Evolutionary conservation across 2,797 vertebrate species (phyloP), one percentile per base, ranked within the genome.

Genomic region (Florisuga fusca): DNA sequence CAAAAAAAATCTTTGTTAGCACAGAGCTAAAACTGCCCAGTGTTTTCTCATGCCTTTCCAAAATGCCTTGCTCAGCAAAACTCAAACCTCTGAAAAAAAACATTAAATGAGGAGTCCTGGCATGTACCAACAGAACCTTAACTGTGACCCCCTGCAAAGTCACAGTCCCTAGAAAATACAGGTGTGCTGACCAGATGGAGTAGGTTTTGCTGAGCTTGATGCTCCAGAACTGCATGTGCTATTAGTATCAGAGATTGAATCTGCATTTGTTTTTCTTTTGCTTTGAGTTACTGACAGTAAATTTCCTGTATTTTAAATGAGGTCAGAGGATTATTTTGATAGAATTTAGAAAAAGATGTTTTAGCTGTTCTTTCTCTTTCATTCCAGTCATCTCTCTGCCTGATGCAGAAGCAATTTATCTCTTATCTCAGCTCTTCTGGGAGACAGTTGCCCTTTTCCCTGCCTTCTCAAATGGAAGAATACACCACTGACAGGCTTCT

Each of bases 61-160:
- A 86, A 95, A 84, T 62, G 51, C 36, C 51, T 78, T 86, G 29
- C 77, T 94, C 90, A 90, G 77, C 80, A 93, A 72, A 95, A 81
- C 23, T 72, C 58, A 84, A 23, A 20, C 51, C 20, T 59, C 69
- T 72, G 62, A 58, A 78, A 86, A 78, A 86, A 73, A 51, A 19
- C 20, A 90, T 50, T 84, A 84, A 72, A 75, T 58, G 9, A 92
- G 33, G 46, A 92, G 10, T 62, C 54, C 71, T 93, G 58, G 29
- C 54, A 68, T 66, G 43, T 75, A 48, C 23, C 69, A 88, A 26
- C n/a, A 84, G 80, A 90, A 72, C 38, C 29, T 89, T 80, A 71
- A 23, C 57, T 87, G 61, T 80, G 63, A 87, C 63, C 59, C 76
- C 59, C 59, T 84, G 74, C 46, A 89, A 84, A 78, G n/a, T 88